phyloP scores from a whole-genome alignment of 2,797 vertebrate species.

The Mareca strepera region DNA sequence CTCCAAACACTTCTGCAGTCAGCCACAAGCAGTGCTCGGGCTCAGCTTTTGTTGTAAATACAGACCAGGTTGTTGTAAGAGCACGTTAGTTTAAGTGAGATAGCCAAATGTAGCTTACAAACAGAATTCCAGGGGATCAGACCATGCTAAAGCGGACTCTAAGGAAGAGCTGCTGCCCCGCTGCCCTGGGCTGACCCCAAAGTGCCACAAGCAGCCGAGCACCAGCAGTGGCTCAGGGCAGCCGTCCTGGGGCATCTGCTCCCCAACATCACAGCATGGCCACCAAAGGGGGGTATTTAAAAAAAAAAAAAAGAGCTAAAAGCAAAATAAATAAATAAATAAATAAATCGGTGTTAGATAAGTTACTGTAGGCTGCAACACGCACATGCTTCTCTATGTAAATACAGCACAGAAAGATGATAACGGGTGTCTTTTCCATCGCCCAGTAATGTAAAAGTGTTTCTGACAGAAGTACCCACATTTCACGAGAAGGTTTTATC shows the following conservation, averaged over 20 bases:
- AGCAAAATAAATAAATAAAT: too few relatives aligned
- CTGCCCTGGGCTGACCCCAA: accelerated
- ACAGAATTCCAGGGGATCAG: not conserved
- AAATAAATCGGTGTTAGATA: accelerated
- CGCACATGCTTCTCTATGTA: accelerated
- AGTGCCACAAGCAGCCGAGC: too few relatives aligned
- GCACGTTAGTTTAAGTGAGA: not conserved
- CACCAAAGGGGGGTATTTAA: too few relatives aligned
- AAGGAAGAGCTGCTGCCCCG: not conserved
- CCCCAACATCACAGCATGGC: accelerated
- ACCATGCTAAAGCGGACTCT: not conserved
- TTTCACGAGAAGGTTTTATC: not conserved
- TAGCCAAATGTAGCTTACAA: not conserved
- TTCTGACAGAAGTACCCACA: accelerated
- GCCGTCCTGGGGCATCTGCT: accelerated
- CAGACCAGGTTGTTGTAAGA: not conserved
- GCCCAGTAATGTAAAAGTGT: accelerated
- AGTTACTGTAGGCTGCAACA: not conserved
- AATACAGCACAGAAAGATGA: not conserved
- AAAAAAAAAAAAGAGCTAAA: not conserved
- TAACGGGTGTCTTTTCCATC: not conserved
- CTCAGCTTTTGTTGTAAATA: not conserved
- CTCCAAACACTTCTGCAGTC: accelerated
- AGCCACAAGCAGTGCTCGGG: not conserved
- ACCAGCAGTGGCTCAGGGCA: accelerated